These are phyloP conservation scores for Netelia inedita DNA, from an alignment of 2,888 invertebrate genomes.

Conservation along the genomic window DNA sequence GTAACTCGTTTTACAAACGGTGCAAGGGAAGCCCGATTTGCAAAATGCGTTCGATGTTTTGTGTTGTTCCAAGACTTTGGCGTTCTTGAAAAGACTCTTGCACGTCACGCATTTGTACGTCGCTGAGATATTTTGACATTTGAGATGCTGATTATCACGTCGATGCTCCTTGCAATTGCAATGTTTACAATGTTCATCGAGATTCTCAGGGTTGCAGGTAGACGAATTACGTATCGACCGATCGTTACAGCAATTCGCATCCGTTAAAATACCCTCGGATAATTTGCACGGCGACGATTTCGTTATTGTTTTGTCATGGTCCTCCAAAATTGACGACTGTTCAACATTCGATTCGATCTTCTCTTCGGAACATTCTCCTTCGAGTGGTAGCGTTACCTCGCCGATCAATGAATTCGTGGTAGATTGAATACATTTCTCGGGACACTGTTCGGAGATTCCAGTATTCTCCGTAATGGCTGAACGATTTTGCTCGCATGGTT, in stretches of 20 bases:
- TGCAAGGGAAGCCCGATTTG: background rate
- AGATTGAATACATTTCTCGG: too few relatives aligned
- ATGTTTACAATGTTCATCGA: slow-evolving; percentile 28
- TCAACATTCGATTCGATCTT: slow-evolving; percentile 32
- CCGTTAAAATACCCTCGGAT: slow-evolving; percentile 1
- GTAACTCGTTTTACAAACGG: background rate
- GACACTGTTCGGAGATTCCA: background rate
- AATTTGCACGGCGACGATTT: background rate
- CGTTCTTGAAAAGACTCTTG: slow-evolving; percentile 44
- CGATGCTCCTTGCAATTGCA: slow-evolving; percentile 3
- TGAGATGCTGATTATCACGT: background rate
- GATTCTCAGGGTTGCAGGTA: background rate
- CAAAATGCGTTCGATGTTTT: background rate
- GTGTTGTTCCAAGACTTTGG: slow-evolving; percentile 55
- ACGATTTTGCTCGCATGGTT: background rate
- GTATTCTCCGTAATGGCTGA: background rate
- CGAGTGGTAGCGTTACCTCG: background rate
- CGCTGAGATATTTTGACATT: background rate
- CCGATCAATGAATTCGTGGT: background rate
- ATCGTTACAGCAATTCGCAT: background rate
- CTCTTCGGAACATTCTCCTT: slow-evolving; percentile 10
- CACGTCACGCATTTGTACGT: slow-evolving; percentile 66
- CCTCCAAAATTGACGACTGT: slow-evolving; percentile 29
- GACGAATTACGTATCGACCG: background rate
- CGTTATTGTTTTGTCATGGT: background rate